A percentile compares a stretch with the other conserved stretches of the same genome.
These are phyloP conservation scores for Urechis unicinctus DNA, from an alignment of 2,888 invertebrate genomes.

Conservation along the genomic window DNA sequence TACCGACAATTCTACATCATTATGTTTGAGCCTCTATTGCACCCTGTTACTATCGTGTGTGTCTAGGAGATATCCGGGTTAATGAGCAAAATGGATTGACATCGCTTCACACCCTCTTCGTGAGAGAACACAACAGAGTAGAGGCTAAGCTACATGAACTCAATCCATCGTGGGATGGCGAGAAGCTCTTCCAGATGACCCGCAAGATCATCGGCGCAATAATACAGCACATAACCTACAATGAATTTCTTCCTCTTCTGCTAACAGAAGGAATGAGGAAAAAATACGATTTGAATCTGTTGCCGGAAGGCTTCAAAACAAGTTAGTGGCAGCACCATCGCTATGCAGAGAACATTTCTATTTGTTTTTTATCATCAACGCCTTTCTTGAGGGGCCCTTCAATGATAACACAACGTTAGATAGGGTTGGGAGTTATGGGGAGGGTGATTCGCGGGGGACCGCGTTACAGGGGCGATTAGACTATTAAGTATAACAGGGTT, in stretches of 20 bases:
- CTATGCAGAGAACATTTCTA: too few relatives aligned
- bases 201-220: slow-evolving; percentile 29
- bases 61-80: slow-evolving; percentile 70
- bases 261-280: slow-evolving; percentile 57
- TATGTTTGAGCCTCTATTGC: too few relatives aligned
- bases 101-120: slow-evolving; percentile 77
- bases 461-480: too few relatives aligned
- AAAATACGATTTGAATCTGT: slow-evolving; percentile 58
- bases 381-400: too few relatives aligned
- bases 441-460: too few relatives aligned
- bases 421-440: too few relatives aligned
- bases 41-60: too few relatives aligned
- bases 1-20: too few relatives aligned
- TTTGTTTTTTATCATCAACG: too few relatives aligned
- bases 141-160: slow-evolving; percentile 58
- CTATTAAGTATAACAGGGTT: too few relatives aligned
- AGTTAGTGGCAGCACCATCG: too few relatives aligned
- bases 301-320: slow-evolving; percentile 1
- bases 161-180: slow-evolving; percentile 70
- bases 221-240: slow-evolving; percentile 34
- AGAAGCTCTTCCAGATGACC: slow-evolving; percentile 65
- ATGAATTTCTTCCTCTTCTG: slow-evolving; percentile 55
- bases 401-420: too few relatives aligned
- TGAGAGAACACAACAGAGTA: slow-evolving; percentile 75
- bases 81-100: slow-evolving; percentile 81